Conservation (phyloP, 2,797 vertebrate species). For the Sciurus vulgaris region DNA sequence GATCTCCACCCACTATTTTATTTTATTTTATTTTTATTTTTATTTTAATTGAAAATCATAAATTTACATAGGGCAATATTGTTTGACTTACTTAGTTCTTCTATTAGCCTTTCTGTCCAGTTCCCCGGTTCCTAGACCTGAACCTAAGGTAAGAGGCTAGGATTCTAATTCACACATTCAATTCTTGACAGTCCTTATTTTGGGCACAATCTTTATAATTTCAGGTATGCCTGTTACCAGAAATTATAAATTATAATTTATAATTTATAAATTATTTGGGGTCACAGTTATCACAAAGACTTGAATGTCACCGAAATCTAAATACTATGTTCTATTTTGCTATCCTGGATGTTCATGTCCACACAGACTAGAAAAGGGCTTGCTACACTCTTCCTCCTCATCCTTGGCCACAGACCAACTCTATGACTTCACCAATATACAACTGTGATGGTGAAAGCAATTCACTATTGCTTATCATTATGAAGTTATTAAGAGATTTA, state of each 20-base stretch:
- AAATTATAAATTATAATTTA: background rate
- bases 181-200: background rate
- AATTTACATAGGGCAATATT: too few species aligned
- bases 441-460: background rate
- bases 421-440: background rate
- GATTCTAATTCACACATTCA: background rate
- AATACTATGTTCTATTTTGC: background rate
- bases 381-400: background rate
- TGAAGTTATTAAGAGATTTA: slow-evolving; percentile 32
- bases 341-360: background rate
- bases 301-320: background rate
- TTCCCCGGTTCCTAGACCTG: background rate
- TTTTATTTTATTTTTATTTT: too few species aligned
- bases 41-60: too few species aligned
- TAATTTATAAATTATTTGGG: background rate
- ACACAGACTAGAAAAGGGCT: background rate
- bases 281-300: background rate
- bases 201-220: background rate
- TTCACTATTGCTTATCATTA: background rate
- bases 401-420: background rate
- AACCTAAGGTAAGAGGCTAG: background rate
- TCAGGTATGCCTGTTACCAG: background rate
- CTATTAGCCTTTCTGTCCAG: background rate
- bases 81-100: background rate
- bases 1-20: background rate